These are phyloP conservation scores for Anolis apletophallus DNA, from an alignment of 2,797 vertebrate species.

Conservation along the genomic window DNA sequence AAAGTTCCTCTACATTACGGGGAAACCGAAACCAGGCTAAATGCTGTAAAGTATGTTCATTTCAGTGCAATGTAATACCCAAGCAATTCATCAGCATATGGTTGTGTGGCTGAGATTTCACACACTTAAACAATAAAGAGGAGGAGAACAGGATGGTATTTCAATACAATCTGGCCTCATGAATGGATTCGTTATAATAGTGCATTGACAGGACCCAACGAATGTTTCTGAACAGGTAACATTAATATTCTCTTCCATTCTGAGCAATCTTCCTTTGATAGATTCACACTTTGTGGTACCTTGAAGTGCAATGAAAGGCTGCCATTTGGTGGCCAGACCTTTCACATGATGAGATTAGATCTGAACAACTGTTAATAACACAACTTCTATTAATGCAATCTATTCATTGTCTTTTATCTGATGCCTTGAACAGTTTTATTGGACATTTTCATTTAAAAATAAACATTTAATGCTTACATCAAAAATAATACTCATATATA, in stretches of 20 bases:
- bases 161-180: conserved; percentile 15
- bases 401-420: not conserved
- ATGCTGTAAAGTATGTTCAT: not conserved
- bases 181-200: not conserved
- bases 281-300: conserved; percentile 17
- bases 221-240: conserved; percentile 17
- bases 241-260: conserved; percentile 27
- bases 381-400: not conserved
- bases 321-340: conserved; percentile 64
- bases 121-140: conserved; percentile 43
- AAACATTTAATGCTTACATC: not conserved
- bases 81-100: conserved; percentile 28
- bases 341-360: not conserved
- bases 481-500: not conserved
- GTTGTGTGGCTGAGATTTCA: conserved; percentile 20
- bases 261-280: conserved; percentile 3
- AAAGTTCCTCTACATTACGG: conserved; percentile 22
- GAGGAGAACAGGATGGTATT: conserved; percentile 14
- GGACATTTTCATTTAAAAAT: not conserved
- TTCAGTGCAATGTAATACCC: conserved; percentile 47
- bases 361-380: not conserved
- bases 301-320: conserved; percentile 48
- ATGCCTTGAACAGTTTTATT: not conserved
- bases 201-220: not conserved
- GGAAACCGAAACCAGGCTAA: conserved; percentile 52